Base-by-base conservation (phyloP, 1,140 invertebrate genomes). In the Bradysia coprophila region DNA sequence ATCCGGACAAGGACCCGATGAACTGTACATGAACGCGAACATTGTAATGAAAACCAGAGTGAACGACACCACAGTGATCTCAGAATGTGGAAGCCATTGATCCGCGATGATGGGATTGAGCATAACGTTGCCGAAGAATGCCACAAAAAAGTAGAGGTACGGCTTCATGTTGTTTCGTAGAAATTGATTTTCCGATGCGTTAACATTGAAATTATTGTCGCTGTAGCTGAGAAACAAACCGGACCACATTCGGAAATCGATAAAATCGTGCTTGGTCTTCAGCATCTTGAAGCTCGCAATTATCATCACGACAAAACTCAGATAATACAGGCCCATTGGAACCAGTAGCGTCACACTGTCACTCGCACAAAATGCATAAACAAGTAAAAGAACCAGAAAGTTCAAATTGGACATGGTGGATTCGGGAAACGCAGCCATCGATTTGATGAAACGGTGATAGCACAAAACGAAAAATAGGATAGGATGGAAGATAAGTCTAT, bases 101-200 rank as follows among this genome's bases (percentile, higher is more conserved):
- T 77, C 72, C 4, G 80, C 69, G 37, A 86, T 76, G 15, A 85
- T 56, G 0, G 84, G 82, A 55, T 83, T 86, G 1, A 81, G 64
- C 22, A 81, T 68, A 13, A 88, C 62, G 63, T 85, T 81, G 0
- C 78, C 49, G 2, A 86, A 65, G 8, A 89, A 58, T 1, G 78
- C 71, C 15, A 78, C 51, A 51, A 89, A 88, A 58, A 79, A 89
- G 31, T 83, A 74, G 21, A 76, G 61, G 49, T 82, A 88, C 0
- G 84, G 82, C 33, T 76, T 77, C 19, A 88, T 57, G 51, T 87
- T 85, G 49, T 86, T 88, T 21, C 73, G 65, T n/a, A 84, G 75
- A 47, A 83, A 87, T 36, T 81, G 72, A 53, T 78, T 79, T 46
- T 87, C 81, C 0, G 82, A 82, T 46, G 83, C 75, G 9, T 81